phyloP scores from a whole-genome alignment of 1,140 invertebrate genomes.

The Chymomyza costata region DNA sequence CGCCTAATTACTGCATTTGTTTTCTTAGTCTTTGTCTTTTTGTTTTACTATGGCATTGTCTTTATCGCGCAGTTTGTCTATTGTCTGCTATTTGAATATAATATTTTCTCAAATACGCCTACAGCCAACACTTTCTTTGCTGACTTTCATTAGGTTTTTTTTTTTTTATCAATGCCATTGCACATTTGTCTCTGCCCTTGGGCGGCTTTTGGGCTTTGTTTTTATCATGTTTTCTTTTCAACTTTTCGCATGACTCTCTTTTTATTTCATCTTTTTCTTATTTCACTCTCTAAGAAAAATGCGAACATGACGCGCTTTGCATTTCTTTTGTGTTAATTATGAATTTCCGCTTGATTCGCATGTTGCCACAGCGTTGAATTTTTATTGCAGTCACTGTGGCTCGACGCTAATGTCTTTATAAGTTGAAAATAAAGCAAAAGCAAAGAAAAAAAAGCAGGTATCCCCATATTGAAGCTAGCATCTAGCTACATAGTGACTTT shows the following conservation, averaged over 20 bases:
- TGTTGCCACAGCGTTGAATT: conserved; percentile 10
- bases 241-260: conserved; percentile 13
- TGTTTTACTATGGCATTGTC: conserved; percentile 29
- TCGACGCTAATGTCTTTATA: conserved; percentile 42
- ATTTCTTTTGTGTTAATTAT: conserved; percentile 62
- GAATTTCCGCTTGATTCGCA: conserved; percentile 45
- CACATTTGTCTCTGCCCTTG: conserved; percentile 32
- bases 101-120: conserved; percentile 24
- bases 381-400: conserved; percentile 10
- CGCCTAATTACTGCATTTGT: conserved; percentile 62
- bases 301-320: conserved; percentile 55
- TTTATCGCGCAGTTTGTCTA: conserved; percentile 23
- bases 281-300: conserved; percentile 39
- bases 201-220: conserved; percentile 54
- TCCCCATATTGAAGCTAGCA: no score
- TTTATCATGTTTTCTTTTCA: conserved; percentile 23
- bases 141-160: no score
- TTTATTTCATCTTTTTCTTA: conserved; percentile 59
- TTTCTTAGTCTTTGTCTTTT: conserved; percentile 35
- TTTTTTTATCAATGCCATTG: conserved; percentile 34
- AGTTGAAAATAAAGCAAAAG: no score
- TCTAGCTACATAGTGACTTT: no score
- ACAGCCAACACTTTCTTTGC: conserved; percentile 67
- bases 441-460: no score
- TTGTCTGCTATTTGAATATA: conserved; percentile 28